phyloP scores from a whole-genome alignment of 1,140 invertebrate genomes.

The Stratiolaelaps scimitus region DNA sequence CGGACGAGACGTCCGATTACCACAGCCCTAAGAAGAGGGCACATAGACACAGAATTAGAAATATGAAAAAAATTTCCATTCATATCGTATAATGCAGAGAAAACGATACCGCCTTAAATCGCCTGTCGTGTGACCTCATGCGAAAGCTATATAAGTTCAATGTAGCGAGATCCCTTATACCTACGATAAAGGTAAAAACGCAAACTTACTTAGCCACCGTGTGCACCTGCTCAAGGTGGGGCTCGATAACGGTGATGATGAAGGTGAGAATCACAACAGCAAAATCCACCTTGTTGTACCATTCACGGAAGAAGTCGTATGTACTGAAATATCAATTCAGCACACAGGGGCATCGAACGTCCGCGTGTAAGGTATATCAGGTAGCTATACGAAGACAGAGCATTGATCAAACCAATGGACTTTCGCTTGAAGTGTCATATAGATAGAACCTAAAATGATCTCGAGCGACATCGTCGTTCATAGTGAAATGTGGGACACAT shows the following conservation, averaged over 20 bases:
- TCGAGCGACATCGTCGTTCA: no score
- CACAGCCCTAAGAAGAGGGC: conserved; percentile 42
- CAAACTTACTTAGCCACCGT: conserved; percentile 35
- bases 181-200: background rate
- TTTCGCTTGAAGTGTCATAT: no score
- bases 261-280: conserved; percentile 44
- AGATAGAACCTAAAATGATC: no score
- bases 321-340: no score
- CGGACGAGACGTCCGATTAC: conserved; percentile 44
- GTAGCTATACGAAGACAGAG: no score
- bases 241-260: conserved; percentile 42
- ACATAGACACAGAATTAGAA: conserved; percentile 33
- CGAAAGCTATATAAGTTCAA: conserved; percentile 34
- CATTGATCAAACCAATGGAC: no score
- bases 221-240: conserved; percentile 36
- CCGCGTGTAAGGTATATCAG: no score
- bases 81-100: conserved; percentile 4
- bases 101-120: background rate
- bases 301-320: conserved; percentile 40
- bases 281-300: conserved; percentile 44
- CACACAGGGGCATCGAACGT: no score
- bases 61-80: conserved; percentile 17
- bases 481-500: no score
- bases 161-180: conserved; percentile 1
- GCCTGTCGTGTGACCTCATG: conserved; percentile 26